Evolutionary conservation across 2,113 vertebrate genomes (phyloP), one percentile per base, ranked within the genome.

Genomic region (Malurus cyaneus): DNA sequence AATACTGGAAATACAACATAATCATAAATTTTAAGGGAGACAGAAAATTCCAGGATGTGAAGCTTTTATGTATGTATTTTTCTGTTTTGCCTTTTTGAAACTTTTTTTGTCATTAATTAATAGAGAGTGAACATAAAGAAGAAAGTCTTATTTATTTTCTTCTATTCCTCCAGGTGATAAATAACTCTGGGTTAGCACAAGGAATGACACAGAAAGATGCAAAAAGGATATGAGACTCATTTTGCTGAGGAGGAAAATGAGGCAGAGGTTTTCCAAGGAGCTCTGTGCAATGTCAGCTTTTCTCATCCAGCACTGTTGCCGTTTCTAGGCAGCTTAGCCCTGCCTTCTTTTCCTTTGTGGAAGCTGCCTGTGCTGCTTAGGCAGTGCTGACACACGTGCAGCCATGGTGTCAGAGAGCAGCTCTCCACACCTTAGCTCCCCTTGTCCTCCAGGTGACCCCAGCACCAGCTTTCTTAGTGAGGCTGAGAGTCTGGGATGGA

Each of bases 371-470:
- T 0, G 12, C 19, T 60, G 50, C 52, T 67, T 19, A 56, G 81
- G 70, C 47, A 36, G 26, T 25, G 56, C 42, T 79, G 39, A 3
- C 70, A n/a, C 1, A 0, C 0, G 4, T 3, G 5, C 0, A 2
- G 61, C 36, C 4, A 0, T 0, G 2, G 31, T 16, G 74, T 41
- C 41, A 36, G 67, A 69, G 69, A 65, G 50, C 36, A 50, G 47
- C 7, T 26, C 65, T 47, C 13, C 36, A 36, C 31, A n/a, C 21
- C 11, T 52, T 4, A 36, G 42, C 39, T 84, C 11, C 8, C 39
- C 52, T 67, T 1, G 1, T 15, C 36, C 20, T 53, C 12, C 66
- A 42, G 44, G 14, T 84, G 31, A 29, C 24, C 42, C 14, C 28
- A 31, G 21, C 0, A 0, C 16, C 18, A 34, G 19, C 47, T 26